A percentile compares a stretch with the other conserved stretches of the same genome.
phyloP scores from a whole-genome alignment of 2,888 invertebrate genomes.

The Chorisops tibialis region DNA sequence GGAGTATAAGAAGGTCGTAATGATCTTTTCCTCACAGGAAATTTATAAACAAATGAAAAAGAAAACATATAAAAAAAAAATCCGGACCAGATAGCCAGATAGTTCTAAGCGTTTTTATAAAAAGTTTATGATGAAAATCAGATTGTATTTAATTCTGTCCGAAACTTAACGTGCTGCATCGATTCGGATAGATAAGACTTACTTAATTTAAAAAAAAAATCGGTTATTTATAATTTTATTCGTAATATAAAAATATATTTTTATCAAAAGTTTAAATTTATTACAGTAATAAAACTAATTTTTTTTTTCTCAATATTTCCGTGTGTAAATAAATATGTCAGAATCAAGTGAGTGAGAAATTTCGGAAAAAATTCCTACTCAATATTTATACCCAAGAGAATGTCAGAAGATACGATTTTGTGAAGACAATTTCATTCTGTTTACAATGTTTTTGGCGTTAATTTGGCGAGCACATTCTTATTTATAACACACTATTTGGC shows the following conservation, averaged over 20 bases:
- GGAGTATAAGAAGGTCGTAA: background rate
- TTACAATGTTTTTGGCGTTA: no score
- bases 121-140: background rate
- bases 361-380: no score
- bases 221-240: no score
- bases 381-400: no score
- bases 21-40: slow-evolving; percentile 6
- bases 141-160: slow-evolving; percentile 1
- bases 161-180: background rate
- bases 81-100: background rate
- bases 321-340: slow-evolving; percentile 8
- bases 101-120: background rate
- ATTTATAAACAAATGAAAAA: slow-evolving; percentile 11
- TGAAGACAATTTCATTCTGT: no score
- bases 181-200: slow-evolving; percentile 1
- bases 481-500: no score
- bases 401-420: no score
- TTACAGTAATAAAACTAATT: no score
- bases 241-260: no score
- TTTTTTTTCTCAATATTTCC: no score
- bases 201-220: background rate
- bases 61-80: slow-evolving; percentile 13
- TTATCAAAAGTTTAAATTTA: no score
- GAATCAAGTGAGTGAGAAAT: slow-evolving; percentile 17
- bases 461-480: no score